Evolutionary conservation across 1,140 invertebrate species (phyloP).

Genomic region (Arctopsyche grandis): DNA sequence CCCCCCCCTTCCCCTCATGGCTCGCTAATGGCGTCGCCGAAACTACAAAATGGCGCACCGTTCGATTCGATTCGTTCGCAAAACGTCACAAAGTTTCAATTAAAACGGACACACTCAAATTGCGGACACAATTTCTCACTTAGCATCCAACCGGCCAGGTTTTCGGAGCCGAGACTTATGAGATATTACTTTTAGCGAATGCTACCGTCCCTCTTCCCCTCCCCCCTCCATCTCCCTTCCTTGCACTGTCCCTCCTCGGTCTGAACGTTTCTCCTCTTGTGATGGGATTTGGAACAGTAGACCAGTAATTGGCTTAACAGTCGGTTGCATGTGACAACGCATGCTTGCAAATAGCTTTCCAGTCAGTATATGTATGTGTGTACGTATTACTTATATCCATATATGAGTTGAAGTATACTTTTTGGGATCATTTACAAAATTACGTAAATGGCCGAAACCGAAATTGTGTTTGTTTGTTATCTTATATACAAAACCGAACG

Average conservation of each 20-base stretch:
- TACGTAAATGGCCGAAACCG: too few relatives aligned
- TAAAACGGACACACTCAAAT: slow-evolving; percentile 66
- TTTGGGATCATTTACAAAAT: too few relatives aligned
- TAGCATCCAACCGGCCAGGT: slow-evolving; percentile 57
- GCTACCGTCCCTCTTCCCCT: too few relatives aligned
- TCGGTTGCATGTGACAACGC: not conserved
- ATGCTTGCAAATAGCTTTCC: too few relatives aligned
- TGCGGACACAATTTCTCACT: slow-evolving; percentile 67
- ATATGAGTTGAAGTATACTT: too few relatives aligned
- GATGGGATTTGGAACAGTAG: not conserved
- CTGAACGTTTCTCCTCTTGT: not conserved
- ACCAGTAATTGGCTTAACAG: not conserved
- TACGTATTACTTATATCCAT: too few relatives aligned
- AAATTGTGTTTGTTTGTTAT: too few relatives aligned
- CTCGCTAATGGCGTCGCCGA: not conserved
- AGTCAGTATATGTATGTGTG: too few relatives aligned
- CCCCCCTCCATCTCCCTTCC: not conserved
- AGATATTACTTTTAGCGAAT: too few relatives aligned
- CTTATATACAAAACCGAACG: too few relatives aligned
- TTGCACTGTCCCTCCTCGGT: not conserved
- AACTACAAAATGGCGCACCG: slow-evolving; percentile 1
- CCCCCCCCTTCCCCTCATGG: too few relatives aligned
- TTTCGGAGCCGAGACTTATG: slow-evolving; percentile 21
- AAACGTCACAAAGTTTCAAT: slow-evolving; percentile 64
- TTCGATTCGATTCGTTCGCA: slow-evolving; percentile 45